Conservation (phyloP, 1,140 invertebrate species). For the Homalodisca vitripennis region DNA sequence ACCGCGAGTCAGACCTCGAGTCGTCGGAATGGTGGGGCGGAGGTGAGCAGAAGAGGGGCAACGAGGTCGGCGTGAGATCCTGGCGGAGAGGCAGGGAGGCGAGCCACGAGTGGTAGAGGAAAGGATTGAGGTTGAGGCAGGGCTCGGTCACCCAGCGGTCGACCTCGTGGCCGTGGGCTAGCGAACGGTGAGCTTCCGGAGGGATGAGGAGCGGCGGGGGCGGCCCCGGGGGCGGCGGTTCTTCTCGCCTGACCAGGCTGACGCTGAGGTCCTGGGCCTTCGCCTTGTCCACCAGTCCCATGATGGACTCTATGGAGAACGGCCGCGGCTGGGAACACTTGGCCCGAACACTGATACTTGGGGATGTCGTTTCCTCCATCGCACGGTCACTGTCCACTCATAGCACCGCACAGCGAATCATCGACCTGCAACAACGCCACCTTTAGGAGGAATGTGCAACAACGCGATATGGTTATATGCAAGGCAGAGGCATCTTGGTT, state of each 20-base stretch:
- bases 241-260: neutral
- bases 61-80: slow-evolving; percentile 21
- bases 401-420: too few species aligned
- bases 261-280: neutral
- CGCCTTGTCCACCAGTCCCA: neutral
- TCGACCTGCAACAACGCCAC: too few species aligned
- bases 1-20: slow-evolving; percentile 34
- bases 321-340: slow-evolving; percentile 21
- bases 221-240: neutral
- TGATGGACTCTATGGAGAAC: slow-evolving; percentile 33
- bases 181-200: slow-evolving; percentile 9
- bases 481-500: too few species aligned
- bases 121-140: slow-evolving; percentile 24
- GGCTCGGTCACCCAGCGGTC: neutral
- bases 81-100: slow-evolving; percentile 33
- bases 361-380: neutral
- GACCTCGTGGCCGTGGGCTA: neutral
- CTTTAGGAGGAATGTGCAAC: too few species aligned
- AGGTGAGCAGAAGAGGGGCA: slow-evolving; percentile 19
- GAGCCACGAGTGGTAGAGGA: slow-evolving; percentile 35
- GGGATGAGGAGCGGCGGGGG: neutral
- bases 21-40: slow-evolving; percentile 32
- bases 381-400: neutral
- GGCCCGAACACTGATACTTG: neutral
- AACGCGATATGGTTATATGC: too few species aligned